phyloP scores from a whole-genome alignment of 2,113 vertebrate species.

The Sylvia atricapilla region DNA sequence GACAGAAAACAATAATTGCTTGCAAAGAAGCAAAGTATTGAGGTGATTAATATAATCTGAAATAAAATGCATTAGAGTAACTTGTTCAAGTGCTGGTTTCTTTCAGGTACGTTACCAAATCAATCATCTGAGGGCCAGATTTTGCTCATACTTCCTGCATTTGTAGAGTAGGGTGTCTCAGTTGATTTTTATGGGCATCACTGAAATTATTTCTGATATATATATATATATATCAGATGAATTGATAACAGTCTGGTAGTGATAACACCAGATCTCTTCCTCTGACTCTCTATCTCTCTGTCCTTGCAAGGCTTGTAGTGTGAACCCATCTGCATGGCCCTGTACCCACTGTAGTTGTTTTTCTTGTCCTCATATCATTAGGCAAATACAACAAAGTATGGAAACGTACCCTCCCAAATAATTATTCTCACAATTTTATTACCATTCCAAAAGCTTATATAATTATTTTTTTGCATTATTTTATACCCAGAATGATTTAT shows the following conservation, averaged over 20 bases:
- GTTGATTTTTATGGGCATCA: background rate
- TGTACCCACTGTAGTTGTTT: background rate
- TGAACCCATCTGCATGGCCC: background rate
- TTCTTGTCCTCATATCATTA: background rate
- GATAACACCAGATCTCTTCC: background rate
- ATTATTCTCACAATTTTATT: background rate
- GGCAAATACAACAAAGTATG: background rate
- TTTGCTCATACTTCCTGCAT: background rate
- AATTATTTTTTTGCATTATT: background rate
- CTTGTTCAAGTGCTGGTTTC: background rate
- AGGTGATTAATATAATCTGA: background rate
- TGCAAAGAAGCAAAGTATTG: conserved; percentile 9
- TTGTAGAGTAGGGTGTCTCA: background rate
- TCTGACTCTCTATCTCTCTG: background rate
- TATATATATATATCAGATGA: background rate
- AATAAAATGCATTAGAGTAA: conserved; percentile 24
- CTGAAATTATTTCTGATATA: background rate
- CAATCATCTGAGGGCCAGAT: background rate
- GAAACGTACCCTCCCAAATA: background rate
- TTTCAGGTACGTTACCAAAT: background rate
- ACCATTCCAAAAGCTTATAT: background rate
- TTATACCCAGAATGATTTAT: background rate
- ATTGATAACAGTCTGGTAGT: background rate
- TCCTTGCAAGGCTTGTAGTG: background rate
- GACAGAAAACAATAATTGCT: conserved; percentile 31